Conservation (phyloP, 2,888 invertebrate species). For the Omphaloscelis lunosa region DNA sequence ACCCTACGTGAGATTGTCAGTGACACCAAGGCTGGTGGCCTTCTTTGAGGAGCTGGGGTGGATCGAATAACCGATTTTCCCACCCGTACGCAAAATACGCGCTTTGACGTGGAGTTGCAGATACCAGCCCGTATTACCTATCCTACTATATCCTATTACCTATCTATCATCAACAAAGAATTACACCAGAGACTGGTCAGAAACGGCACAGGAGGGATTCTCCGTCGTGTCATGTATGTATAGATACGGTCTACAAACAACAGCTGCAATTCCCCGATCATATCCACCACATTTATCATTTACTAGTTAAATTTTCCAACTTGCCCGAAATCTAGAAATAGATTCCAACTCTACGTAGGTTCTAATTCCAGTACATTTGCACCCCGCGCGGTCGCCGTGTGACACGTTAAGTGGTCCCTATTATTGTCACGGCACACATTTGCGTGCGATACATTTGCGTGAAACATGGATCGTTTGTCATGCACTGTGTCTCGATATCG, state of each 20-base stretch:
- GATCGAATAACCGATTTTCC: no score
- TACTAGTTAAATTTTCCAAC: conserved; percentile 21
- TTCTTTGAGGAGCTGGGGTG: no score
- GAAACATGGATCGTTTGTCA: conserved; percentile 68
- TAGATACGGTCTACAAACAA: background rate
- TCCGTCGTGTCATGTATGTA: no score
- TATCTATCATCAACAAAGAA: no score
- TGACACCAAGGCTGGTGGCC: no score
- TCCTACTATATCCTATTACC: no score
- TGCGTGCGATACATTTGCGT: conserved; percentile 54
- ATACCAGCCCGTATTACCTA: no score
- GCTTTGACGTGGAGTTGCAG: no score
- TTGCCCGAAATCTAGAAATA: conserved; percentile 38
- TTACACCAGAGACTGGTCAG: no score
- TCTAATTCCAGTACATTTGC: conserved; percentile 49
- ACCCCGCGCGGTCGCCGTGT: conserved; percentile 21
- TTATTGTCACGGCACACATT: conserved; percentile 54
- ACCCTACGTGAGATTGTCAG: no score
- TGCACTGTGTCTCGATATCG: conserved; percentile 67
- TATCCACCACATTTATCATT: conserved; percentile 23
- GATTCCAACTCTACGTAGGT: conserved; percentile 18
- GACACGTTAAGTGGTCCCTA: conserved; percentile 60
- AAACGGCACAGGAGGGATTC: no score
- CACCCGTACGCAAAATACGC: no score
- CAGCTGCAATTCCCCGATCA: background rate